phyloP scores from a whole-genome alignment of 2,113 vertebrate species.

The Hemibagrus wyckioides region DNA sequence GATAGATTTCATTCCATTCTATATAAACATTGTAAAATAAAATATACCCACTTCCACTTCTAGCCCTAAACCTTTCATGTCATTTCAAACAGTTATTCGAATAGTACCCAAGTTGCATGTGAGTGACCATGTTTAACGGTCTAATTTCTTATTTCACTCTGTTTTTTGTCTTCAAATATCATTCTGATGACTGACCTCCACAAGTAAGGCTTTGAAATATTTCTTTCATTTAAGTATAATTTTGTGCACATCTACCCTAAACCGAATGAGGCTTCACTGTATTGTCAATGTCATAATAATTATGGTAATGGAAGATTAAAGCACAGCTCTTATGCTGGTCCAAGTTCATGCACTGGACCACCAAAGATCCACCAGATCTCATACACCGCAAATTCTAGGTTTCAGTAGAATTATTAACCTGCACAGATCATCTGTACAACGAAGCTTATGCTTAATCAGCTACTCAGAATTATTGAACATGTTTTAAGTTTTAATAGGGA shows the following conservation, averaged over 20 bases:
- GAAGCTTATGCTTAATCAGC: neutral
- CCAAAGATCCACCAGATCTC: neutral
- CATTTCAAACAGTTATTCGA: neutral
- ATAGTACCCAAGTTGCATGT: neutral
- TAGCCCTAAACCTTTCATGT: neutral
- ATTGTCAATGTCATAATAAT: neutral
- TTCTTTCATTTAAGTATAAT: neutral
- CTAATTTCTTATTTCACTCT: neutral
- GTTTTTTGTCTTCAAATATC: neutral
- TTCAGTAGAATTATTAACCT: neutral
- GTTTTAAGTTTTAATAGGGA: neutral
- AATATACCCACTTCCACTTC: too few species aligned
- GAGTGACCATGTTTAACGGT: neutral
- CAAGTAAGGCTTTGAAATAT: neutral
- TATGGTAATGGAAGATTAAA: neutral
- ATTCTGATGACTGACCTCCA: neutral
- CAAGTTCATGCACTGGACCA: neutral
- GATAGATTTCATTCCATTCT: neutral
- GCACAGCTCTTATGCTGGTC: slow-evolving; percentile 8
- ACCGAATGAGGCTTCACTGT: neutral
- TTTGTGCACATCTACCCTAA: neutral
- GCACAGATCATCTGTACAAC: neutral
- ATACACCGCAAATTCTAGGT: neutral
- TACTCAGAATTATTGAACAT: neutral
- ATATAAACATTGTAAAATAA: neutral